phyloP scores from a whole-genome alignment of 1,140 invertebrate species.

The Thaumetopoea pityocampa region DNA sequence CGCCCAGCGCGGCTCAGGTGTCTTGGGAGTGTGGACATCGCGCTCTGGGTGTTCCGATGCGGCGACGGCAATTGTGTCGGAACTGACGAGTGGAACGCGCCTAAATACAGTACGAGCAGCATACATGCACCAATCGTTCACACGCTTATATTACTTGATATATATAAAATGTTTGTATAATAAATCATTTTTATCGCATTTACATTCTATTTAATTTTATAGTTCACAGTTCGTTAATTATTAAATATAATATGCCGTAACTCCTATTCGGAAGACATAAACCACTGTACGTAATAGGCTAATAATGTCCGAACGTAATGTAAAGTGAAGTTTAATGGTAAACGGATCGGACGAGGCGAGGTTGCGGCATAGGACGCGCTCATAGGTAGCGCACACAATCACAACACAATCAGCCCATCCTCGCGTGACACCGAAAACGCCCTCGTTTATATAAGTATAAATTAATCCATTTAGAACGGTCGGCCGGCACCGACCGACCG shows the following conservation, averaged over 20 bases:
- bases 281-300: conserved; percentile 9
- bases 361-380: conserved; percentile 61
- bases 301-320: conserved; percentile 15
- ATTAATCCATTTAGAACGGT: conserved; percentile 73
- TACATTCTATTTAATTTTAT: no score
- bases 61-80: no score
- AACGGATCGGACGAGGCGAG: conserved; percentile 34
- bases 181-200: no score
- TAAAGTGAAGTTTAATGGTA: conserved; percentile 26
- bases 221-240: background rate
- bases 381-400: conserved; percentile 70
- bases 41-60: conserved; percentile 38
- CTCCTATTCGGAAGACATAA: conserved; percentile 10
- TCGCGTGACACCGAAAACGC: conserved; percentile 73
- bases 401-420: conserved; percentile 72
- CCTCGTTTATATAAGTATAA: conserved; percentile 73
- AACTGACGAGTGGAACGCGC: no score
- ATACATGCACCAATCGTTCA: no score
- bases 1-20: conserved; percentile 71
- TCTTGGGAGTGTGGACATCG: conserved; percentile 57
- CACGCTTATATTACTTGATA: no score
- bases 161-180: no score
- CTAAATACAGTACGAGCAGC: no score
- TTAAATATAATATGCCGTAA: conserved; percentile 6
- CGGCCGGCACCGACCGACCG: conserved; percentile 64